Evolutionary conservation across 2,113 vertebrate genomes (phyloP).

Genomic region (Hiodon alosoides): DNA sequence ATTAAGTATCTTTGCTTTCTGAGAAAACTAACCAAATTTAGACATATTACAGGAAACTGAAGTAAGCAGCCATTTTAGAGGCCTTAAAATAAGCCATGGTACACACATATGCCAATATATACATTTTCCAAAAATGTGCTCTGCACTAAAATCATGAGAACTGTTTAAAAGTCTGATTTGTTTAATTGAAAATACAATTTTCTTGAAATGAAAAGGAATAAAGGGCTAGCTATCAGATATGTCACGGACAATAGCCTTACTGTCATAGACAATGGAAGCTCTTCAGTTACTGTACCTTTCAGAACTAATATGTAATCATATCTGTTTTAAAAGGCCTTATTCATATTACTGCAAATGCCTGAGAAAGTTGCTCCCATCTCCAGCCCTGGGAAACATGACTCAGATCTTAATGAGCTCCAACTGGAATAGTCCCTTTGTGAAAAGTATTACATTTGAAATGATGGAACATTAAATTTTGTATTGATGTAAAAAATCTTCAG

Average conservation of each 20-base stretch:
- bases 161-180: too few relatives aligned
- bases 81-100: too few relatives aligned
- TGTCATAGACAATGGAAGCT: slow-evolving; percentile 77
- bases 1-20: too few relatives aligned
- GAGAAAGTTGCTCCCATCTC: slow-evolving; percentile 87
- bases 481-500: slow-evolving; percentile 95
- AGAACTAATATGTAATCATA: slow-evolving; percentile 98
- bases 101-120: too few relatives aligned
- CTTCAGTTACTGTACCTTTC: slow-evolving; percentile 91
- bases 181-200: background rate
- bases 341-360: slow-evolving; percentile 93
- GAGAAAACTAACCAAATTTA: too few relatives aligned
- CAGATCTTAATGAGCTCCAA: slow-evolving; percentile 78
- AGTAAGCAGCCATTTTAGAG: too few relatives aligned
- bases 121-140: too few relatives aligned
- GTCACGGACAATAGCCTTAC: slow-evolving; percentile 81
- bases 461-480: slow-evolving; percentile 88
- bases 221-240: slow-evolving; percentile 45
- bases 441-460: slow-evolving; percentile 85
- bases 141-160: too few relatives aligned
- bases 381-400: slow-evolving; percentile 88
- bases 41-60: too few relatives aligned
- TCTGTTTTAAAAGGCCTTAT: slow-evolving; percentile 98
- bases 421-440: slow-evolving; percentile 62
- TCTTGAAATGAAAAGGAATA: too few relatives aligned